phyloP scores from a whole-genome alignment of 2,113 vertebrate genomes.

The Petroica traversi region DNA sequence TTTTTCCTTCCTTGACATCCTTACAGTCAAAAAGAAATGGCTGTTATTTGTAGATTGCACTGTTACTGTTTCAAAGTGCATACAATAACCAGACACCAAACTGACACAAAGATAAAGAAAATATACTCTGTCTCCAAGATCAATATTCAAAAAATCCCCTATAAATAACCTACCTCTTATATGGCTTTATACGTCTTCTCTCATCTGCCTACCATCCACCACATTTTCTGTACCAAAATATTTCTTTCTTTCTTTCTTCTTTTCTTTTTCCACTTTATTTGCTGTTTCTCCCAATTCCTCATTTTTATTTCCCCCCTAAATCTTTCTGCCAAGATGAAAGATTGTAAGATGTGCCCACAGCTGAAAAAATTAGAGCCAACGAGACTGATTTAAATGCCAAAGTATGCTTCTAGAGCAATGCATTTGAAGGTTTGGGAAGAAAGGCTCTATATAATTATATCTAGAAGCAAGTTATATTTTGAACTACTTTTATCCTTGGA shows the following conservation, averaged over 20 bases:
- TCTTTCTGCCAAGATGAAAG: slow-evolving; percentile 27
- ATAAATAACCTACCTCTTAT: not conserved
- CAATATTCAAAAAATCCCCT: not conserved
- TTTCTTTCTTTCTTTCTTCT: not conserved
- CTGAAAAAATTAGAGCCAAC: not conserved
- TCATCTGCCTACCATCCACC: not conserved
- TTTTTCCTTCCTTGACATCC: not conserved
- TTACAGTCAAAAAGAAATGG: not conserved
- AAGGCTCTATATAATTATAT: not conserved
- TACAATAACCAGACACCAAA: not conserved
- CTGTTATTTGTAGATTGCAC: not conserved
- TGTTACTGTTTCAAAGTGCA: not conserved
- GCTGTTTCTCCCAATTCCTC: not conserved
- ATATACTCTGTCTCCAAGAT: not conserved
- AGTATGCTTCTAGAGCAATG: not conserved
- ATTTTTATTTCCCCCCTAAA: slow-evolving; percentile 10
- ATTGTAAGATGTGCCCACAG: not conserved
- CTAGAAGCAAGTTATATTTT: not conserved
- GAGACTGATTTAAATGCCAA: not conserved
- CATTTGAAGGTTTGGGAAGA: not conserved
- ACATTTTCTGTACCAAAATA: not conserved
- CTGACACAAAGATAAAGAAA: not conserved
- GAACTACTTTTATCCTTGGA: not conserved
- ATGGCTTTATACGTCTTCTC: not conserved
- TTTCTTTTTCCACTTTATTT: slow-evolving; percentile 9